Conservation (phyloP, 2,113 vertebrate species). For the Hippopotamus amphibius region DNA sequence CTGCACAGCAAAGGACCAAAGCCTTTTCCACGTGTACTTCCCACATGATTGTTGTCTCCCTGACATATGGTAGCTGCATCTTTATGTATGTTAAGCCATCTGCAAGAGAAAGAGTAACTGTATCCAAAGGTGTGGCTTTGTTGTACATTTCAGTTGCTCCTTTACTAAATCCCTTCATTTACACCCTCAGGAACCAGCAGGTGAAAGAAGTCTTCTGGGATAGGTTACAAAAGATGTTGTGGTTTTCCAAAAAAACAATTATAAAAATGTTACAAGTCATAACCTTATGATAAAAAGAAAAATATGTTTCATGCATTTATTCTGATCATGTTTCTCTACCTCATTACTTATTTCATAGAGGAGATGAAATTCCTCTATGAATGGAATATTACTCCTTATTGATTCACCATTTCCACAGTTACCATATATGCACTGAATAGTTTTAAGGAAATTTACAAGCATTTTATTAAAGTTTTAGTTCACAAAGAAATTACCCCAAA, state of each 20-base stretch:
- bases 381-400: no score
- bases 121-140: slow-evolving; percentile 56
- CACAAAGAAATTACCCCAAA: no score
- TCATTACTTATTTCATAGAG: background rate
- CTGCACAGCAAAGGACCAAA: slow-evolving; percentile 43
- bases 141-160: slow-evolving; percentile 34
- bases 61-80: slow-evolving; percentile 65
- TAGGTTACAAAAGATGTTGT: slow-evolving; percentile 18
- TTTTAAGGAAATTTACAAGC: no score
- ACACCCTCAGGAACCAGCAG: slow-evolving; percentile 59
- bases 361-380: no score
- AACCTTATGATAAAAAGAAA: background rate
- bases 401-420: no score
- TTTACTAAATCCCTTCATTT: slow-evolving; percentile 67
- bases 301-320: background rate
- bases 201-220: slow-evolving; percentile 47
- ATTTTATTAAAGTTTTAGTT: no score
- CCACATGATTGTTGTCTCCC: slow-evolving; percentile 67
- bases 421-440: no score
- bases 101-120: slow-evolving; percentile 52
- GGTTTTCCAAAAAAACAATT: background rate
- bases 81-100: slow-evolving; percentile 66
- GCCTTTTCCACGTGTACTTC: slow-evolving; percentile 63
- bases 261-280: background rate
- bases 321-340: background rate